phyloP scores from a whole-genome alignment of 2,888 invertebrate genomes.

The Caprella mutica region DNA sequence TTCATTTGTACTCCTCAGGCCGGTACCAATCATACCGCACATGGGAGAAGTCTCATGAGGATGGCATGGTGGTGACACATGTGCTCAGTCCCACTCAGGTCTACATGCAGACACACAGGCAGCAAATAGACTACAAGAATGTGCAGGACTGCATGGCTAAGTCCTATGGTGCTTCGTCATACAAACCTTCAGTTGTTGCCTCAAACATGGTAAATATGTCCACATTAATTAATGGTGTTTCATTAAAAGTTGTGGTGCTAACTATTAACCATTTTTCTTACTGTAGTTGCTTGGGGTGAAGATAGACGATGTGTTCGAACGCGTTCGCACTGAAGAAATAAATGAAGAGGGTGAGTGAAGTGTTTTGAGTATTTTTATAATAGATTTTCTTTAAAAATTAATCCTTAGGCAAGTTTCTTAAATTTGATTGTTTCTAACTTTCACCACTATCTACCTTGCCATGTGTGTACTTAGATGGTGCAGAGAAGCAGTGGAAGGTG shows the following conservation, averaged over 20 bases:
- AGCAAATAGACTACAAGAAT: conserved; percentile 1
- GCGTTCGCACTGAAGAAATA: neutral
- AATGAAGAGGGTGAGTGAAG: neutral
- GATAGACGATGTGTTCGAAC: neutral
- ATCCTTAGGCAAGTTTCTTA: no score
- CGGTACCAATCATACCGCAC: neutral
- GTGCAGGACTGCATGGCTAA: conserved; percentile 7
- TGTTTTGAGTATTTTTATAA: no score
- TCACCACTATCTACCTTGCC: no score
- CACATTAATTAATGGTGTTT: neutral
- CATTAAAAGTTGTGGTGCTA: neutral
- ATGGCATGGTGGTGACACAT: neutral
- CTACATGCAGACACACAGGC: neutral
- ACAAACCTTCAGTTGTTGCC: conserved; percentile 4
- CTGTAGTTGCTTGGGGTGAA: neutral
- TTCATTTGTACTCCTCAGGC: neutral
- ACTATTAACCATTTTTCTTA: no score
- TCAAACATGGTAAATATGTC: neutral
- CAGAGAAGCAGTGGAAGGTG: neutral
- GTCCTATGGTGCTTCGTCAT: neutral
- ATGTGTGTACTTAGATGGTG: no score
- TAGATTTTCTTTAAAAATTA: no score
- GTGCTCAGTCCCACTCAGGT: neutral
- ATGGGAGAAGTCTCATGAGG: conserved; percentile 3
- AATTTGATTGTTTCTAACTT: no score